Conservation (phyloP, 30 jellyfish, hydroid and myxozoan species). For the Mastigias papua region DNA sequence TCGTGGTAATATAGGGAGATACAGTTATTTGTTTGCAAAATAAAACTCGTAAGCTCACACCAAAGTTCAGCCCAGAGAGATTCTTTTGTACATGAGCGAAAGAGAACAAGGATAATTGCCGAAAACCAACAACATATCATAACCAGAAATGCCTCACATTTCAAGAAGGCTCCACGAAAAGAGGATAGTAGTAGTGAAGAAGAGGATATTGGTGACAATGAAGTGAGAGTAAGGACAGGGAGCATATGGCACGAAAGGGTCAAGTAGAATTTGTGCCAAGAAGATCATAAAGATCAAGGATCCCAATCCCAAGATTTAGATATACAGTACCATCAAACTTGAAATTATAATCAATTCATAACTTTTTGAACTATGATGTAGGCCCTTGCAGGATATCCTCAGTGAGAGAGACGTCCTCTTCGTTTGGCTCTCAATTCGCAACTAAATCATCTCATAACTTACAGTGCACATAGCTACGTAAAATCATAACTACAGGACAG, state of each 20-base stretch:
- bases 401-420: no score
- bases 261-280: not conserved
- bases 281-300: constrained; percentile 15
- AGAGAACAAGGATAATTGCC: constrained; percentile 54
- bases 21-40: constrained; percentile 1
- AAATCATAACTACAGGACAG: no score
- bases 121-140: constrained; percentile 45
- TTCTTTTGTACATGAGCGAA: constrained; percentile 47
- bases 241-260: not conserved
- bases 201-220: not conserved
- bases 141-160: constrained; percentile 1
- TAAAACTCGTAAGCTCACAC: constrained; percentile 19
- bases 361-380: not conserved
- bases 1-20: constrained; percentile 2
- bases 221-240: not conserved
- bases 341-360: not conserved
- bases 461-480: no score
- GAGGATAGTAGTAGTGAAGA: not conserved
- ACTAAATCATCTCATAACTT: no score
- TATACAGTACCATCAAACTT: not conserved
- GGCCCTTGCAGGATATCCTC: no score
- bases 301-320: not conserved
- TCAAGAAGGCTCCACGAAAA: not conserved
- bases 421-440: no score
- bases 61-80: constrained; percentile 53